Percentiles rank a stretch among this genome's conserved stretches.
These are phyloP conservation scores for Tipula confusa DNA, from an alignment of 2,888 invertebrate genomes.

Conservation along the genomic window DNA sequence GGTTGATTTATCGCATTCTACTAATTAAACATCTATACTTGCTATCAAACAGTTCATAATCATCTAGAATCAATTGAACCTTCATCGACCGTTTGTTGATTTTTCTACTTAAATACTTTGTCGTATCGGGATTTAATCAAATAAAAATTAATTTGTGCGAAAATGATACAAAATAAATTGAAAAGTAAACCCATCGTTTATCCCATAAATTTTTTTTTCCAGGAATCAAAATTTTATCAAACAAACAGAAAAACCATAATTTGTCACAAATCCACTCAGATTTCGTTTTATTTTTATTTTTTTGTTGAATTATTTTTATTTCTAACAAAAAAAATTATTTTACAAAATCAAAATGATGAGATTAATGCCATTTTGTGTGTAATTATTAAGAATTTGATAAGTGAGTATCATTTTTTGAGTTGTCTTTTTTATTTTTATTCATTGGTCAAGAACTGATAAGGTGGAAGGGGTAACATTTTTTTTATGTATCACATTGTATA, in stretches of 20 bases:
- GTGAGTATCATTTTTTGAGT: neutral
- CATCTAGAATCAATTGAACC: too few relatives aligned
- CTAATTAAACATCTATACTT: too few relatives aligned
- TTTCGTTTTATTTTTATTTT: neutral
- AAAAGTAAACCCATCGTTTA: neutral
- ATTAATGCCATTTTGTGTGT: conserved; percentile 20
- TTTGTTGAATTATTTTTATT: neutral
- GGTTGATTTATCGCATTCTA: too few relatives aligned
- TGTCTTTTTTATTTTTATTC: too few relatives aligned
- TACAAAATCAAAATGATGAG: neutral
- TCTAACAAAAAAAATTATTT: neutral
- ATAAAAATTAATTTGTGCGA: neutral
- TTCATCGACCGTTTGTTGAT: neutral
- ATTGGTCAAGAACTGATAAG: neutral
- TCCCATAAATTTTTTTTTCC: neutral
- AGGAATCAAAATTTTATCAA: neutral
- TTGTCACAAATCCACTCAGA: neutral
- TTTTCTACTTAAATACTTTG: neutral
- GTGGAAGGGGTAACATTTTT: neutral
- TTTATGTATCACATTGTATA: neutral
- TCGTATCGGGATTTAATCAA: neutral
- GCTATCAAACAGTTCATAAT: too few relatives aligned
- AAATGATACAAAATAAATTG: neutral
- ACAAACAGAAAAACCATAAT: neutral
- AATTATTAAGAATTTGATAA: neutral